These are phyloP conservation scores for Falco peregrinus DNA, from an alignment of 2,797 vertebrate genomes.

Conservation along the genomic window DNA sequence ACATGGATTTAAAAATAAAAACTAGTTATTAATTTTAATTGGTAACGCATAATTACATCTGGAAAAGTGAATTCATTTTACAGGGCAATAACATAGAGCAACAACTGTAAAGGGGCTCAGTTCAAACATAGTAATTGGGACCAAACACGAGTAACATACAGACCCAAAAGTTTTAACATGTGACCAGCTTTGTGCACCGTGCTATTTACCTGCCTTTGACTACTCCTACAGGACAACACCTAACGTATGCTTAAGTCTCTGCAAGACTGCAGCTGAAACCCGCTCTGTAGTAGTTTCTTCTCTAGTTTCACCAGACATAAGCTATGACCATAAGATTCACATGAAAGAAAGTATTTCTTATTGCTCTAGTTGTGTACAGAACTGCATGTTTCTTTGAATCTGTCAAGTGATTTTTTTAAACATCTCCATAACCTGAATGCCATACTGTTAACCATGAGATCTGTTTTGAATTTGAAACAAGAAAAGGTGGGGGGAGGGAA, in stretches of 20 bases:
- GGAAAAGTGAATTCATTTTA: not conserved
- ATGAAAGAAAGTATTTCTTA: not conserved
- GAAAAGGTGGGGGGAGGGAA: not conserved
- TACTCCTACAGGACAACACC: not conserved
- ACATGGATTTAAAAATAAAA: not conserved
- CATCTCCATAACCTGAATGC: slow-evolving; percentile 63
- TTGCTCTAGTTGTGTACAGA: not conserved
- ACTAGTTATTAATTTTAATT: not conserved
- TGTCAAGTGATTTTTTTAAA: slow-evolving; percentile 65
- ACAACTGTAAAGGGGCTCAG: not conserved
- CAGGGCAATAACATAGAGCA: not conserved
- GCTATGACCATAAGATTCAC: not conserved
- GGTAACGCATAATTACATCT: not conserved
- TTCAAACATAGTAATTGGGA: not conserved
- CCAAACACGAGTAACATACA: not conserved
- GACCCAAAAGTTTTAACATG: not conserved
- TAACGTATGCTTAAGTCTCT: not conserved
- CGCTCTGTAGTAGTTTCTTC: not conserved
- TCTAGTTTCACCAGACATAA: not conserved
- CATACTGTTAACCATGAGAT: slow-evolving; percentile 61
- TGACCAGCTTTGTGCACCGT: not conserved
- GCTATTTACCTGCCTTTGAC: not conserved
- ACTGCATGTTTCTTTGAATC: slow-evolving; percentile 25
- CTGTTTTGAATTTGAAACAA: slow-evolving; percentile 72
- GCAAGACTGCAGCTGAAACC: not conserved